phyloP scores from a whole-genome alignment of 2,888 invertebrate genomes.

The Cantharis rustica region DNA sequence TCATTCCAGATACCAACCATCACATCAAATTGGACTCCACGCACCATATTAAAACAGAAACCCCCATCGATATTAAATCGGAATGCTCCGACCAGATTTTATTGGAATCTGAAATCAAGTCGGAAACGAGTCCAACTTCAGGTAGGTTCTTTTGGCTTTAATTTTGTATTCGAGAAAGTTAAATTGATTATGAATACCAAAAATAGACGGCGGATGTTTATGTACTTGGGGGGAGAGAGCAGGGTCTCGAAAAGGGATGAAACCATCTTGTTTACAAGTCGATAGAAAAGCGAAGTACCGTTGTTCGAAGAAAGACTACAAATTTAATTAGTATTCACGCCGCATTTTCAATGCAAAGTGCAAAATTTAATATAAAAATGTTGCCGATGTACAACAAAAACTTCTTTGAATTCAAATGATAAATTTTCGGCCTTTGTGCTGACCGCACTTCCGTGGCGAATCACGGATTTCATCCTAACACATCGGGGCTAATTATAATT shows the following conservation, averaged over 20 bases:
- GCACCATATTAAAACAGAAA: conserved; percentile 25
- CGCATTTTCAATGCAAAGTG: conserved; percentile 8
- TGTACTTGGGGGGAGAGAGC: not conserved
- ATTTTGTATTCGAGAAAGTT: not conserved
- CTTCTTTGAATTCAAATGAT: not conserved
- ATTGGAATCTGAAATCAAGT: conserved; percentile 3
- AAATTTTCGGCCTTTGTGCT: not conserved
- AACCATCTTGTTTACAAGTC: not conserved
- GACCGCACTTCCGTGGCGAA: not conserved
- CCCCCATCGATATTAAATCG: conserved; percentile 45
- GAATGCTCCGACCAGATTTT: conserved; percentile 35
- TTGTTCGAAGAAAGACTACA: conserved; percentile 20
- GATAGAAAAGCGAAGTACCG: conserved; percentile 10
- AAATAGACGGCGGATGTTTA: not conserved
- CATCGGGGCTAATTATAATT: not conserved
- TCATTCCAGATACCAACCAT: conserved; percentile 46
- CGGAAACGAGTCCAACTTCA: conserved; percentile 48
- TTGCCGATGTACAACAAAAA: not conserved
- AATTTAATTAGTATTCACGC: conserved; percentile 22
- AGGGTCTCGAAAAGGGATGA: not conserved
- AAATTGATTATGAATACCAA: not conserved
- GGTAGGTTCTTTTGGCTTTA: conserved; percentile 41
- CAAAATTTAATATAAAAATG: not conserved
- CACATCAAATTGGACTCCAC: conserved; percentile 52
- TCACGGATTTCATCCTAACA: not conserved